Conservation (phyloP, 2,797 vertebrate species). For the Podarcis lilfordi region DNA sequence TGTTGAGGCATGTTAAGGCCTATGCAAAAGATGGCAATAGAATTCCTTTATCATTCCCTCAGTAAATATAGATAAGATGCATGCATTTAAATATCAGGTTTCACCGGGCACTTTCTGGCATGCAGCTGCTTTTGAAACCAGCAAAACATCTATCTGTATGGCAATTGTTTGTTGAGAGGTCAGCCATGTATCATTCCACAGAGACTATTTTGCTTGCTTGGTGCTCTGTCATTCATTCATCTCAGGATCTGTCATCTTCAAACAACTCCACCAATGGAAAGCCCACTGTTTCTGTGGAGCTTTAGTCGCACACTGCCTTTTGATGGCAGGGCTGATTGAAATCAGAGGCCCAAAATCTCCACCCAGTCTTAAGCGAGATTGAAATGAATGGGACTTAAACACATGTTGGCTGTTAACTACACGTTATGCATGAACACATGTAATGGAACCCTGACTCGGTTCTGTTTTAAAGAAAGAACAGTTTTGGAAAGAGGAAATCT, state of each 20-base stretch:
- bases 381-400: not conserved
- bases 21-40: conserved; percentile 41
- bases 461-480: not conserved
- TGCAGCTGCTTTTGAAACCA: conserved; percentile 7
- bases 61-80: conserved; percentile 56
- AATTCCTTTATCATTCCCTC: conserved; percentile 60
- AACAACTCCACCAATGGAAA: not conserved
- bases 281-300: not conserved
- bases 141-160: not conserved
- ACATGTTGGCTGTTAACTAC: not conserved
- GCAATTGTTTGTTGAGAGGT: not conserved
- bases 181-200: not conserved
- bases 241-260: not conserved
- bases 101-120: not conserved
- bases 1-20: conserved; percentile 44
- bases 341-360: not conserved
- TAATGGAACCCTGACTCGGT: not conserved
- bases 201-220: not conserved
- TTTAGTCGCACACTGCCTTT: not conserved
- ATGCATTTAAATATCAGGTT: conserved; percentile 18
- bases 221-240: not conserved
- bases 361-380: not conserved
- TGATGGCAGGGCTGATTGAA: conserved; percentile 12
- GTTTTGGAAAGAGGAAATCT: not conserved
- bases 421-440: not conserved